Conservation (phyloP, 2,797 vertebrate genomes). For the Lithobates sylvaticus region DNA sequence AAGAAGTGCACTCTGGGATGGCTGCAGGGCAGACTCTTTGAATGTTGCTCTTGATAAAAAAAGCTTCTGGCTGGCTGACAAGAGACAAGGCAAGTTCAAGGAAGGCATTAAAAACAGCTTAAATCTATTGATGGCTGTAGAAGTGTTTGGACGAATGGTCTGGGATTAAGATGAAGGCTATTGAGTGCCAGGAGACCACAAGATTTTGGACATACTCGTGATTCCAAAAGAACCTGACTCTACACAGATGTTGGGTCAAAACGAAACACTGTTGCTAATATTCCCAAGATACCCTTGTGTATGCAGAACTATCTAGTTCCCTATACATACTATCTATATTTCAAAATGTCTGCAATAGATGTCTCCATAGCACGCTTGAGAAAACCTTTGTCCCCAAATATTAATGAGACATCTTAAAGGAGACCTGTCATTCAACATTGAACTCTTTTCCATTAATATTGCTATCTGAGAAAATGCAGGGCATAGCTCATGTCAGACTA, state of each 20-base stretch:
- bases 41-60: constrained; percentile 77
- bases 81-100: constrained; percentile 79
- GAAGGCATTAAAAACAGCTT: constrained; percentile 77
- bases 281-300: constrained; percentile 14
- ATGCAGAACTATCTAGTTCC: constrained; percentile 16
- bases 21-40: constrained; percentile 83
- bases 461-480: not conserved
- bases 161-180: constrained; percentile 72
- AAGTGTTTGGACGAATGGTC: constrained; percentile 74
- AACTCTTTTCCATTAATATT: not conserved
- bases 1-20: constrained; percentile 80
- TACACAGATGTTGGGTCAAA: constrained; percentile 41
- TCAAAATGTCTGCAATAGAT: not conserved
- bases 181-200: constrained; percentile 64
- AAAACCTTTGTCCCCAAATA: not conserved
- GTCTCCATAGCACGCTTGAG: not conserved
- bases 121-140: constrained; percentile 74
- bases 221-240: constrained; percentile 48
- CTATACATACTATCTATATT: not conserved
- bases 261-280: constrained; percentile 5
- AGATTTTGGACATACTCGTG: constrained; percentile 64
- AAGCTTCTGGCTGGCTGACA: constrained; percentile 80
- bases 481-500: not conserved
- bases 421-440: not conserved
- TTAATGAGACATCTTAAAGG: not conserved